A percentile compares a stretch with the other conserved stretches of the same genome.
Conservation (phyloP, 2,888 invertebrate species). For the Mechanitis mazaeus region DNA sequence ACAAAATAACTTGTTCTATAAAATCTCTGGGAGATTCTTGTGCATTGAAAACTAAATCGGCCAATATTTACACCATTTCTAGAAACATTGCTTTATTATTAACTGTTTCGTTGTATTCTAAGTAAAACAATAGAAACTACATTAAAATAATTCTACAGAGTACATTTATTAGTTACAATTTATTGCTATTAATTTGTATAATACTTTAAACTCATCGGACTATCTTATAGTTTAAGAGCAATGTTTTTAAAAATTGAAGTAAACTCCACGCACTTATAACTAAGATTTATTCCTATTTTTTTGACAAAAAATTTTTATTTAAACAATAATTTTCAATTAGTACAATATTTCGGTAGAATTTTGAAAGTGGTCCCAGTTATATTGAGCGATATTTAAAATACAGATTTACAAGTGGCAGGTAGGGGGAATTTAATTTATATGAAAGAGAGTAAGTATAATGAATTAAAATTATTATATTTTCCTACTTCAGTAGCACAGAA, state of each 20-base stretch:
- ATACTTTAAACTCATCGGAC: too few relatives aligned
- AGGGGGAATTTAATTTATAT: neutral
- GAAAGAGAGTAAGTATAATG: neutral
- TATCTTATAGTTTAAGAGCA: neutral
- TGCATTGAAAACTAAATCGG: constrained; percentile 11
- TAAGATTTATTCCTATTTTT: neutral
- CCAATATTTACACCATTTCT: constrained; percentile 11
- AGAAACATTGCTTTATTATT: constrained; percentile 11
- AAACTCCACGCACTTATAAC: neutral
- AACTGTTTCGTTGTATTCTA: too few relatives aligned
- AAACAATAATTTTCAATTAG: neutral
- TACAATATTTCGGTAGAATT: neutral
- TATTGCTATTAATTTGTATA: too few relatives aligned
- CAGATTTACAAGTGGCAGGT: neutral
- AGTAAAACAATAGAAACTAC: too few relatives aligned
- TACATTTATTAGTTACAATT: too few relatives aligned
- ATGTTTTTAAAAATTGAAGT: neutral
- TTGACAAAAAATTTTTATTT: too few relatives aligned
- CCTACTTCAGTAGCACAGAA: neutral
- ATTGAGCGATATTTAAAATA: neutral
- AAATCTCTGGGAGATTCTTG: constrained; percentile 17
- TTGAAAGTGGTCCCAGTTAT: constrained; percentile 2
- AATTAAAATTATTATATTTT: neutral
- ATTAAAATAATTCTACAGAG: too few relatives aligned
- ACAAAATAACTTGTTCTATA: neutral